Conservation (phyloP, 2,113 vertebrate genomes). For the pig (Sus scrofa) region T2T-Sscrofa CM000813.6:135993001-135993500, state of each 20-base stretch:
- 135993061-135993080: not conserved
- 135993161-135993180: not conserved
- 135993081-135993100: not conserved
- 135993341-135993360: not conserved
- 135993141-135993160: not conserved
- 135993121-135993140: too few species aligned
- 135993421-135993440: not conserved
- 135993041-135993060: not conserved
- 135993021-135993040: not conserved
- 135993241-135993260: not conserved
- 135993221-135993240: not conserved
- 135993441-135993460: not conserved
- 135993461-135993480: not conserved
- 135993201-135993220: not conserved
- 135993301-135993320: not conserved
- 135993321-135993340: not conserved
- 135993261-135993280: not conserved
- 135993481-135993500: not conserved
- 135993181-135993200: not conserved
- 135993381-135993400: not conserved
- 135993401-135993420: not conserved
- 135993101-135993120: not conserved
- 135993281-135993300: not conserved
- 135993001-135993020: not conserved
- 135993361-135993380: not conserved